Evolutionary conservation across 2,113 vertebrate genomes (phyloP).

Genomic region (Urocitellus parryii): DNA sequence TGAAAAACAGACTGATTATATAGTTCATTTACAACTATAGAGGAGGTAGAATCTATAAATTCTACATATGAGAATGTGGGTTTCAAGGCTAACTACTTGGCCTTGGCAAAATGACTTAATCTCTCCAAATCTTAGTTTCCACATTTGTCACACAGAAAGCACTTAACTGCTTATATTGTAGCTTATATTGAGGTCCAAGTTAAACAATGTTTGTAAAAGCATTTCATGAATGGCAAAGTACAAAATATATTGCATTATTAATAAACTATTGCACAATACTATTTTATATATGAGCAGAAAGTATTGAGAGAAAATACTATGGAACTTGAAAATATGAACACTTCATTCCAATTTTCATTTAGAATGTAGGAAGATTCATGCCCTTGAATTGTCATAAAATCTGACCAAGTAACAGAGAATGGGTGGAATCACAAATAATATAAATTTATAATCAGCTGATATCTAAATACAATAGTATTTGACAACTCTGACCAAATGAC

Average conservation of each 20-base stretch:
- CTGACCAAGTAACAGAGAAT: not conserved
- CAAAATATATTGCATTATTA: not conserved
- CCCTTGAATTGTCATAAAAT: not conserved
- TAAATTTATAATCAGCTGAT: not conserved
- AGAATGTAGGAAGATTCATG: not conserved
- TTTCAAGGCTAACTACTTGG: not conserved
- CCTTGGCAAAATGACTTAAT: not conserved
- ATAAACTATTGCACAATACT: not conserved
- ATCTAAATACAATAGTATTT: not conserved
- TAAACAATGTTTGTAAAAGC: conserved; percentile 8
- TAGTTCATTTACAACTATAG: not conserved
- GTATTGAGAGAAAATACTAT: not conserved
- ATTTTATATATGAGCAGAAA: not conserved
- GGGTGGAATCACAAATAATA: not conserved
- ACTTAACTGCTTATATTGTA: not conserved
- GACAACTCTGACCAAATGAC: not conserved
- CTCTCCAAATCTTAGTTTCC: not conserved
- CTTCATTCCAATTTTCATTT: not conserved
- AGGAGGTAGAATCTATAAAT: not conserved
- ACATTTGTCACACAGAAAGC: conserved; percentile 21
- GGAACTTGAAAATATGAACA: not conserved
- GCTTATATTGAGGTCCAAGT: not conserved
- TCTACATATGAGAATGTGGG: not conserved
- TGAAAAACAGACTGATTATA: not conserved
- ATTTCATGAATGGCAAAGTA: not conserved